These are phyloP conservation scores for Leptinotarsa texana DNA, from an alignment of 1,140 invertebrate species.

Conservation along the genomic window DNA sequence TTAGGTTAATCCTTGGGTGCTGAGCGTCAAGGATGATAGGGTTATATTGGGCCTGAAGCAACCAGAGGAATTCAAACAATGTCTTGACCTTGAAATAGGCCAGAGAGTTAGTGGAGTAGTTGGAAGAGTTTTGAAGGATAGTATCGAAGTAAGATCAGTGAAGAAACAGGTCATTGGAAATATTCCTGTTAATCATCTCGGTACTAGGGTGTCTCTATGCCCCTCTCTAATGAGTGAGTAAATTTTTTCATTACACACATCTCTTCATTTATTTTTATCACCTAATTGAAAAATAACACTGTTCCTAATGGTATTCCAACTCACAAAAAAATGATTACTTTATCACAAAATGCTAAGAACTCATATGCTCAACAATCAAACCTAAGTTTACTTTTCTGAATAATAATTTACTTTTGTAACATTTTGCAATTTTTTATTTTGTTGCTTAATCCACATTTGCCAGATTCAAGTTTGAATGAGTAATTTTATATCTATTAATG, in stretches of 20 bases:
- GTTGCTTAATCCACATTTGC: too few relatives aligned
- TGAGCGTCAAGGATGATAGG: constrained; percentile 26
- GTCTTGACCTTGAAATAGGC: constrained; percentile 40
- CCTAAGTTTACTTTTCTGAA: constrained; percentile 9
- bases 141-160: constrained; percentile 52
- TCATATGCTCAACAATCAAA: constrained; percentile 6
- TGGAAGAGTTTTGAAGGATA: constrained; percentile 47
- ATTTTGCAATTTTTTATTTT: too few relatives aligned
- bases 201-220: constrained; percentile 40
- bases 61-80: neutral
- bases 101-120: constrained; percentile 52
- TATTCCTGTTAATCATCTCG: constrained; percentile 51
- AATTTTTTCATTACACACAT: neutral
- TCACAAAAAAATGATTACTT: neutral
- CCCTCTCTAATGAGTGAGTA: constrained; percentile 28
- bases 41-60: constrained; percentile 28
- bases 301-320: neutral
- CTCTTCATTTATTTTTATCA: neutral
- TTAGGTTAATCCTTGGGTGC: constrained; percentile 34
- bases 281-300: neutral
- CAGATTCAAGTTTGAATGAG: too few relatives aligned
- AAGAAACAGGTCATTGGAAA: constrained; percentile 49
- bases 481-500: too few relatives aligned
- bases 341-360: too few relatives aligned
- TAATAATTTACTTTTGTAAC: neutral